Percentiles rank a stretch among this genome's conserved stretches.
phyloP scores from a whole-genome alignment of 2,888 invertebrate genomes.

The Chloroclysta siterata region DNA sequence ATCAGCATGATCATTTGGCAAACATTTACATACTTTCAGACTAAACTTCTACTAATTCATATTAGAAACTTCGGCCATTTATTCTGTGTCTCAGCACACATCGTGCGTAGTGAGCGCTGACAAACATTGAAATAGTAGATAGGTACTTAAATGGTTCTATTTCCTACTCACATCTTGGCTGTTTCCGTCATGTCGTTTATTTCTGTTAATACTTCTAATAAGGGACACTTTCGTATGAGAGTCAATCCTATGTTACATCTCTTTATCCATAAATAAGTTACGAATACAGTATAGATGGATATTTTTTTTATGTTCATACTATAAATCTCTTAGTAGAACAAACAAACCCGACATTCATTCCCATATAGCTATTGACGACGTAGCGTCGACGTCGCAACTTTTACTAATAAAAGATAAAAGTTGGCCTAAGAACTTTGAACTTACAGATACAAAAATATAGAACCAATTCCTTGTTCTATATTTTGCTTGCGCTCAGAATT shows the following conservation, averaged over 20 bases:
- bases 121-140: too few species aligned
- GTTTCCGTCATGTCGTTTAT: too few species aligned
- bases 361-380: constrained; percentile 51
- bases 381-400: constrained; percentile 44
- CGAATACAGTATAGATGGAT: not conserved
- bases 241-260: not conserved
- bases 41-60: too few species aligned
- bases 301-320: constrained; percentile 26
- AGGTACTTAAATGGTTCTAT: too few species aligned
- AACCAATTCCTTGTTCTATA: constrained; percentile 17
- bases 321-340: constrained; percentile 58
- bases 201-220: too few species aligned
- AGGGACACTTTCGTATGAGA: not conserved
- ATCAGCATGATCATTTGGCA: too few species aligned
- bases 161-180: too few species aligned
- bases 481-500: constrained; percentile 3
- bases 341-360: constrained; percentile 58
- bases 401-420: constrained; percentile 36
- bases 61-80: too few species aligned
- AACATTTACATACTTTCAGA: too few species aligned
- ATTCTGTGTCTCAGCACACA: too few species aligned
- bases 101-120: too few species aligned
- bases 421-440: constrained; percentile 32
- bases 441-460: constrained; percentile 17
- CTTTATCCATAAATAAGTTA: not conserved